Evolutionary conservation across 2,888 invertebrate species (phyloP).

Genomic region (Hedya salicella): DNA sequence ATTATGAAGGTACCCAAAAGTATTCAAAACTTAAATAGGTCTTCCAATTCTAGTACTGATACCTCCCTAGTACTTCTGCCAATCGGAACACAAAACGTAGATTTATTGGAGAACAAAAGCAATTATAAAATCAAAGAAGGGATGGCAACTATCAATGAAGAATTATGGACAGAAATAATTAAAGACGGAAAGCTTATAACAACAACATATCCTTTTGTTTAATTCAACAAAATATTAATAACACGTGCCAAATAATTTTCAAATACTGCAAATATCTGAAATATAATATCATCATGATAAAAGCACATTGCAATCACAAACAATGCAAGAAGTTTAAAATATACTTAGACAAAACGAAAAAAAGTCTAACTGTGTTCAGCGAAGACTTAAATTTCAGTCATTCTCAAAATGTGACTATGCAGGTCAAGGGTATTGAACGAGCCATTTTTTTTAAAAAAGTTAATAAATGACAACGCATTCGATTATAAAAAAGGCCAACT

Average conservation of each 20-base stretch:
- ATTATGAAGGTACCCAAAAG: too few species aligned
- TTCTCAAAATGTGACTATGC: not conserved
- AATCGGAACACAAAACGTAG: too few species aligned
- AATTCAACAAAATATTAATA: slow-evolving; percentile 4
- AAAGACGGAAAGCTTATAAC: slow-evolving; percentile 1
- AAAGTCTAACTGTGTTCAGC: slow-evolving; percentile 1
- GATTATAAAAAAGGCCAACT: slow-evolving; percentile 1
- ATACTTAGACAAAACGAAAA: not conserved
- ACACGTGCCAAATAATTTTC: slow-evolving; percentile 19
- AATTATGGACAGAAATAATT: not conserved
- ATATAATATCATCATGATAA: not conserved
- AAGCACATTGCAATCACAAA: slow-evolving; percentile 16
- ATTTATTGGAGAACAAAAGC: too few species aligned
- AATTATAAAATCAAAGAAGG: slow-evolving; percentile 14
- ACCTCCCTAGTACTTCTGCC: too few species aligned
- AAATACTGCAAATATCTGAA: slow-evolving; percentile 27
- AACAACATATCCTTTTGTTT: not conserved
- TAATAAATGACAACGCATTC: not conserved
- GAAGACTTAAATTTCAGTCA: slow-evolving; percentile 12
- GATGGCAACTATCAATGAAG: not conserved
- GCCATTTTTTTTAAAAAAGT: not conserved
- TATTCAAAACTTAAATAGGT: too few species aligned
- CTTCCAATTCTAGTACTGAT: too few species aligned
- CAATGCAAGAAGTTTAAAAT: slow-evolving; percentile 16
- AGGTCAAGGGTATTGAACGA: not conserved